A percentile compares a stretch with the other conserved stretches of the same genome.
These are phyloP conservation scores for Salvelinus sp. DNA, from an alignment of 2,113 vertebrate species.

Conservation along the genomic window DNA sequence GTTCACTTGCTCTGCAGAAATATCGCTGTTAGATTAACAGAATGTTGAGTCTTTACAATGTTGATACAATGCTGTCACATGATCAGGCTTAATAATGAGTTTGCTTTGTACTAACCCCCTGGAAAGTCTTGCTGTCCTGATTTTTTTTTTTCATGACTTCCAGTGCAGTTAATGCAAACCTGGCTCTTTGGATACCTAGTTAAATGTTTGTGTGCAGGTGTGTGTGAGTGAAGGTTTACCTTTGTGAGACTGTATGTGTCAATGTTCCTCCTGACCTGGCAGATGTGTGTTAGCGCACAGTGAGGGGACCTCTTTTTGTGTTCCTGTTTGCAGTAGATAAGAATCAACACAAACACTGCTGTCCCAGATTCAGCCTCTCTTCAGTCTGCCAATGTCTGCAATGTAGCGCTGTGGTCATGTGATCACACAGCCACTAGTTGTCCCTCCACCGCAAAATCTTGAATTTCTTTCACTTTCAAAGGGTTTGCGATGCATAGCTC, in stretches of 20 bases:
- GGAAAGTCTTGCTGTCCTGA: neutral
- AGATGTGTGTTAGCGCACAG: slow-evolving; percentile 19
- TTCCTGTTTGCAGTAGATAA: slow-evolving; percentile 37
- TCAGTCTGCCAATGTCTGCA: neutral
- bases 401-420: neutral
- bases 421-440: slow-evolving; percentile 23
- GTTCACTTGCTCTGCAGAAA: neutral
- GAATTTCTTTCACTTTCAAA: slow-evolving; percentile 51
- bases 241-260: slow-evolving; percentile 24
- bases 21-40: neutral
- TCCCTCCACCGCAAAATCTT: slow-evolving; percentile 28
- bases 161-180: neutral
- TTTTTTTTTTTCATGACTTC: neutral
- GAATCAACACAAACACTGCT: slow-evolving; percentile 55
- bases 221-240: slow-evolving; percentile 10
- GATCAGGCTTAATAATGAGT: neutral
- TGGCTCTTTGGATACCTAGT: slow-evolving; percentile 5
- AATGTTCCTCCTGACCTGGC: slow-evolving; percentile 38
- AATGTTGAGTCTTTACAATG: neutral
- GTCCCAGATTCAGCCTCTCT: slow-evolving; percentile 36
- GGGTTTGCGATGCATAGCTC: slow-evolving; percentile 43
- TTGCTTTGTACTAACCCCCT: neutral
- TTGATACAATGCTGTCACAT: neutral
- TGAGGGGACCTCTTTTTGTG: slow-evolving; percentile 30
- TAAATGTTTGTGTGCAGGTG: neutral